A percentile compares a stretch with the other conserved stretches of the same genome.
These are phyloP conservation scores for Hirudo medicinalis DNA, from an alignment of 1,140 invertebrate genomes.

Conservation along the genomic window DNA sequence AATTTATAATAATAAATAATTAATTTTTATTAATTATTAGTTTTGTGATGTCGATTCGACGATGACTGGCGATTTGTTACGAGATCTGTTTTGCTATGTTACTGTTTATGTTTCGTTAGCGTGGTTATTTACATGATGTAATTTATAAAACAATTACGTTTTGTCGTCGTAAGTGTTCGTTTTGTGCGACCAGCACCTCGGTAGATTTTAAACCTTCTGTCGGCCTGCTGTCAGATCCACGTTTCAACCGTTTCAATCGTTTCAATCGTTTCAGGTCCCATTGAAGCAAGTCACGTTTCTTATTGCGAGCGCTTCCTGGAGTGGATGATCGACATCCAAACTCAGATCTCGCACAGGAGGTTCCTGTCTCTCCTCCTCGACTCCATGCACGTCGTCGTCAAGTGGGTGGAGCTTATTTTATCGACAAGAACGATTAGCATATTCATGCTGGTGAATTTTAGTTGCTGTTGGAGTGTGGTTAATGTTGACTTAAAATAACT, in stretches of 20 bases:
- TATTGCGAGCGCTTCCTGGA: slow-evolving; percentile 94
- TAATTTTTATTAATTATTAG: too few relatives aligned
- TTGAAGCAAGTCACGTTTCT: slow-evolving; percentile 50
- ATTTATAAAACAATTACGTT: too few relatives aligned
- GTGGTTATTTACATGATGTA: too few relatives aligned
- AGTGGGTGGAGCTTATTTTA: slow-evolving; percentile 40
- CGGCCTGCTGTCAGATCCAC: too few relatives aligned
- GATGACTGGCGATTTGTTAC: too few relatives aligned
- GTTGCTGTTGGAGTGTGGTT: neutral
- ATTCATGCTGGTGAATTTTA: slow-evolving; percentile 26
- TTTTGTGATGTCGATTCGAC: too few relatives aligned
- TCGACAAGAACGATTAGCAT: neutral
- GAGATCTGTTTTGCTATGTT: too few relatives aligned
- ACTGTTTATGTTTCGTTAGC: too few relatives aligned
- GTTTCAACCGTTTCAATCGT: neutral
- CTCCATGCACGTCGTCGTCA: slow-evolving; percentile 81
- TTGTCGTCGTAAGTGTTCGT: too few relatives aligned
- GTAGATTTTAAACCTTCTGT: too few relatives aligned
- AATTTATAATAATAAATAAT: too few relatives aligned
- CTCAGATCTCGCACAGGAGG: slow-evolving; percentile 77
- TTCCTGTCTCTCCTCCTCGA: slow-evolving; percentile 94
- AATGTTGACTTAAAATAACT: neutral
- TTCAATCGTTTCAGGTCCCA: slow-evolving; percentile 37
- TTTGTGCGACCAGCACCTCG: too few relatives aligned
- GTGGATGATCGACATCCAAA: slow-evolving; percentile 88